phyloP scores from a whole-genome alignment of 2,113 vertebrate species.

The Xiphophorus maculatus region DNA sequence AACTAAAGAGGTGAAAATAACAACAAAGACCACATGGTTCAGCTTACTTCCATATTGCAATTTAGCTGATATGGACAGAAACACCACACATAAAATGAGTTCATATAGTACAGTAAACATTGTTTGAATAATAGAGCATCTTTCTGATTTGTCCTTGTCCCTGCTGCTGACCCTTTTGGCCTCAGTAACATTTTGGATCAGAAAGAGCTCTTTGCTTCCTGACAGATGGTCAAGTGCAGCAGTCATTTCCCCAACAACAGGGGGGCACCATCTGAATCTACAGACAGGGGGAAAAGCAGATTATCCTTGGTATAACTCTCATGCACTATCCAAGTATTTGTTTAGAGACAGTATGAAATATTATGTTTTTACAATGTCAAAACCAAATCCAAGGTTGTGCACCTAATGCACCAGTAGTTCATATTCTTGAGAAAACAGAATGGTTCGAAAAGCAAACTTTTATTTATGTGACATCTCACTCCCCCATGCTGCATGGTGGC shows the following conservation, averaged over 20 bases:
- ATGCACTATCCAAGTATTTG: constrained; percentile 25
- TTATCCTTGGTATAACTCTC: neutral
- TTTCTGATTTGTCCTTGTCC: constrained; percentile 10
- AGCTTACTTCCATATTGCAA: neutral
- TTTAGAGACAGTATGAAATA: constrained; percentile 16
- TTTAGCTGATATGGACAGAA: constrained; percentile 6
- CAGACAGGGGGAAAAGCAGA: constrained; percentile 15
- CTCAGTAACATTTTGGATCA: constrained; percentile 38
- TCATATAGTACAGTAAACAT: neutral
- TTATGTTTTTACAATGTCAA: constrained; percentile 19
- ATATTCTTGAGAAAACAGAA: constrained; percentile 34
- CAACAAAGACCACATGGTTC: neutral
- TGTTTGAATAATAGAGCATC: neutral
- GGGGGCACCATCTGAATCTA: constrained; percentile 49
- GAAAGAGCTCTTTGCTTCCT: constrained; percentile 43
- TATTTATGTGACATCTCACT: constrained; percentile 35
- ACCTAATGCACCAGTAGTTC: constrained; percentile 17
- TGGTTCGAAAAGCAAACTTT: constrained; percentile 11
- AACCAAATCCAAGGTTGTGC: constrained; percentile 10
- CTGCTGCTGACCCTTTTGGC: constrained; percentile 51
- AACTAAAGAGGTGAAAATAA: neutral
- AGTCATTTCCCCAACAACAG: constrained; percentile 33
- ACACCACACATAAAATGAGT: neutral
- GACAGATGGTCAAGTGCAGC: constrained; percentile 57
- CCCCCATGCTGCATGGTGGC: constrained; percentile 16